These are phyloP conservation scores for Leptopilina drosophilae DNA, from an alignment of 2,888 invertebrate genomes.

Conservation along the genomic window DNA sequence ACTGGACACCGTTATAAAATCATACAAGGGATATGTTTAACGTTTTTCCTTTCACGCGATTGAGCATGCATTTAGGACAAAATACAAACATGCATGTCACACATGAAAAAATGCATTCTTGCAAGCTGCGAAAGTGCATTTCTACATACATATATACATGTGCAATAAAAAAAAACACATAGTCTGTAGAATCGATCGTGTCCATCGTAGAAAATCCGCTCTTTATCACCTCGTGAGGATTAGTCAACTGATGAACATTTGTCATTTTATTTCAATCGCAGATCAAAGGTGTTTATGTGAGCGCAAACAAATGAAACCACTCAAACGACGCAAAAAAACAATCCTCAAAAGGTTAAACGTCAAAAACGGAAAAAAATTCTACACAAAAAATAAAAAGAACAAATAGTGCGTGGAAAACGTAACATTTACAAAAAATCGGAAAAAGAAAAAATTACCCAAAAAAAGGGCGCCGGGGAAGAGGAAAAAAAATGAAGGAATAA, in stretches of 20 bases:
- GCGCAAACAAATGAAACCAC: neutral
- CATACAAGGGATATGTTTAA: neutral
- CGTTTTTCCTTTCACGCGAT: conserved; percentile 1
- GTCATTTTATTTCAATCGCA: neutral
- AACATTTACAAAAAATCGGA: neutral
- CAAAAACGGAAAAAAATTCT: neutral
- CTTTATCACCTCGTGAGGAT: conserved; percentile 17
- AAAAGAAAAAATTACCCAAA: too few species aligned
- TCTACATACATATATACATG: neutral
- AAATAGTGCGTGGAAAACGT: neutral
- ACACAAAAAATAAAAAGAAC: too few species aligned
- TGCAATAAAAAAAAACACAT: too few species aligned
- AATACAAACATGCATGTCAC: neutral
- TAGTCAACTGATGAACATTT: conserved; percentile 29
- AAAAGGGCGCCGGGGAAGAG: too few species aligned
- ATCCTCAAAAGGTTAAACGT: too few species aligned
- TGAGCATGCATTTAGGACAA: neutral
- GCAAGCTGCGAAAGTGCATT: conserved; percentile 15
- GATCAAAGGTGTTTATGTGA: neutral
- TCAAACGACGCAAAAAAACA: conserved; percentile 4
- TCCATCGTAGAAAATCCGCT: conserved; percentile 13
- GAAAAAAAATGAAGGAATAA: too few species aligned
- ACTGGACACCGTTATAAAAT: neutral
- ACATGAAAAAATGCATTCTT: neutral
- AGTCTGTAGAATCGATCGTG: conserved; percentile 1